These are phyloP conservation scores for Onchidella celtica DNA, from an alignment of 2,888 invertebrate species.

Conservation along the genomic window DNA sequence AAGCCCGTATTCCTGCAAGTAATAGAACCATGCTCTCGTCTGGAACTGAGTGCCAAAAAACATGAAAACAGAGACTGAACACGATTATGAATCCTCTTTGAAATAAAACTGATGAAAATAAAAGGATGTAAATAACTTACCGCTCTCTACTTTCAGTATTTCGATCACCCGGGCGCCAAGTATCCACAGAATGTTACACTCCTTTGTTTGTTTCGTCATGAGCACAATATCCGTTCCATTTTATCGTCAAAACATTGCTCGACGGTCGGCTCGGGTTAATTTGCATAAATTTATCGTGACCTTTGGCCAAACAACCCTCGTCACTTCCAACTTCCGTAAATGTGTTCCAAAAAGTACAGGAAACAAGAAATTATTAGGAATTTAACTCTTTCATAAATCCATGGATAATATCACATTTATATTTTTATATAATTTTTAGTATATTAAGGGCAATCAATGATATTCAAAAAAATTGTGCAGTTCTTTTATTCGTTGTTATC, in stretches of 20 bases:
- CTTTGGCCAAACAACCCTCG: slow-evolving; percentile 6
- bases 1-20: too few relatives aligned
- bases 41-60: neutral
- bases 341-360: neutral
- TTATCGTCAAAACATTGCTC: slow-evolving; percentile 28
- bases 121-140: neutral
- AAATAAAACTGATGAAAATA: neutral
- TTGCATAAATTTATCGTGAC: slow-evolving; percentile 26
- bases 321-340: slow-evolving; percentile 14
- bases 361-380: too few relatives aligned
- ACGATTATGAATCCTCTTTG: too few relatives aligned
- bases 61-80: too few relatives aligned
- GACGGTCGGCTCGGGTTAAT: neutral
- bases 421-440: too few relatives aligned
- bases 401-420: too few relatives aligned
- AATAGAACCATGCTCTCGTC: neutral
- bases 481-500: too few relatives aligned
- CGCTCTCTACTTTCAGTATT: neutral
- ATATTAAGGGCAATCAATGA: too few relatives aligned
- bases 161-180: neutral
- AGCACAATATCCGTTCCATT: neutral
- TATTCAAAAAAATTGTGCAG: too few relatives aligned
- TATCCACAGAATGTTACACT: neutral
- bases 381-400: too few relatives aligned
- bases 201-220: slow-evolving; percentile 19